These are phyloP conservation scores for Hecatera dysodea DNA, from an alignment of 2,888 invertebrate species.

Conservation along the genomic window DNA sequence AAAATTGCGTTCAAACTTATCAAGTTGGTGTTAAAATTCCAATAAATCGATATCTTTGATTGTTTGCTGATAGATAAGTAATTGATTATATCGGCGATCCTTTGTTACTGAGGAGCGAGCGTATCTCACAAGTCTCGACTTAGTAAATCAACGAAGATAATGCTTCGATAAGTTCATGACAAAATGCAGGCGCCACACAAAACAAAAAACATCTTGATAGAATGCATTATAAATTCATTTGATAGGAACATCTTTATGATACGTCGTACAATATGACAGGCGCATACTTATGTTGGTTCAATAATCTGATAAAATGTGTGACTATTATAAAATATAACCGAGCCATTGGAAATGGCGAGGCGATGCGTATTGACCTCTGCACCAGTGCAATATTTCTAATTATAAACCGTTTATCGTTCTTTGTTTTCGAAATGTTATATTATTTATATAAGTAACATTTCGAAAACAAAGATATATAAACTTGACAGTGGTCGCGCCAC, in stretches of 20 bases:
- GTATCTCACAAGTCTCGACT: conserved; percentile 10
- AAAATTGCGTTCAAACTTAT: conserved; percentile 75
- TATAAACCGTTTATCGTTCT: conserved; percentile 74
- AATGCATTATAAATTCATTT: conserved; percentile 30
- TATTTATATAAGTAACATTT: no score
- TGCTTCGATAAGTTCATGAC: conserved; percentile 31
- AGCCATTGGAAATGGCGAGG: conserved; percentile 78
- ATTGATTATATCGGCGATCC: conserved; percentile 31
- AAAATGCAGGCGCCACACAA: conserved; percentile 9
- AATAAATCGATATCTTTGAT: conserved; percentile 62
- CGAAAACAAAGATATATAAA: no score
- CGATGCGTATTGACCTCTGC: conserved; percentile 81
- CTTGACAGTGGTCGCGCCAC: conserved; percentile 61
- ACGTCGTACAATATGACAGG: conserved; percentile 19
- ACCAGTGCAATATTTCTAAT: conserved; percentile 81
- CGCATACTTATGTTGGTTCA: conserved; percentile 74
- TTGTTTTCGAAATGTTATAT: conserved; percentile 66
- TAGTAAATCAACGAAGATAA: conserved; percentile 23
- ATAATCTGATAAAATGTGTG: conserved; percentile 79
- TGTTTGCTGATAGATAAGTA: conserved; percentile 48
- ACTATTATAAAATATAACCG: conserved; percentile 72
- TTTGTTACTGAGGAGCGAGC: conserved; percentile 29
- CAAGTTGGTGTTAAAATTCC: conserved; percentile 72
- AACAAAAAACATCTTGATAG: conserved; percentile 9
- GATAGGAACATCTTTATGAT: conserved; percentile 7